Evolutionary conservation across 2,888 invertebrate genomes (phyloP).

Genomic region (Cryptus armator): DNA sequence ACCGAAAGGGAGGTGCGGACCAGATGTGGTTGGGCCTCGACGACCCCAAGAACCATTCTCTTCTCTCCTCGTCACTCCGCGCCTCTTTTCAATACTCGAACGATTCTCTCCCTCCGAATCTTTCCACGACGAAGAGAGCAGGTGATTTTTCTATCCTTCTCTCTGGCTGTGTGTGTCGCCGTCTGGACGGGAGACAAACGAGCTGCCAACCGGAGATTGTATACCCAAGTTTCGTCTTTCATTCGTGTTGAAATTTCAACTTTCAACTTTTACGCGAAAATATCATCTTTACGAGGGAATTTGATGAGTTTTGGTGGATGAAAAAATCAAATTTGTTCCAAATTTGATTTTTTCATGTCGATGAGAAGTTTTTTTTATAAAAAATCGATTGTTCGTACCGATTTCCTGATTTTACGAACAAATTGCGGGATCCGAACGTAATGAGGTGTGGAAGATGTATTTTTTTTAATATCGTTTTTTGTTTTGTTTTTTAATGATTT

Average conservation of each 20-base stretch:
- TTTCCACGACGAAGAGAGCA: constrained; percentile 53
- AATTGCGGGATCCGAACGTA: too few relatives aligned
- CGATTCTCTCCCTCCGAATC: constrained; percentile 50
- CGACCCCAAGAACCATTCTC: constrained; percentile 65
- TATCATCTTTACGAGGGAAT: neutral
- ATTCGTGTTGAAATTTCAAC: constrained; percentile 40
- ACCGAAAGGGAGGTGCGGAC: constrained; percentile 60
- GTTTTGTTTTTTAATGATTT: too few relatives aligned
- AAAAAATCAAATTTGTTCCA: neutral
- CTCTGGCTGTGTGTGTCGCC: neutral
- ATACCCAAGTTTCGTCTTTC: constrained; percentile 5
- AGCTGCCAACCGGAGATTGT: constrained; percentile 45
- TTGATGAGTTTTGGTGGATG: neutral
- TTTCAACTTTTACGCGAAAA: constrained; percentile 66
- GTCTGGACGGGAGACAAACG: constrained; percentile 38
- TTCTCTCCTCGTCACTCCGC: constrained; percentile 47
- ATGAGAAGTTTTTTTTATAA: too few relatives aligned
- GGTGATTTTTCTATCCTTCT: constrained; percentile 12
- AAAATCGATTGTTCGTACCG: too few relatives aligned
- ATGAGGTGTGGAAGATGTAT: too few relatives aligned
- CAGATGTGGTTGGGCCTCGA: constrained; percentile 74
- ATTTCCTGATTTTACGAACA: too few relatives aligned
- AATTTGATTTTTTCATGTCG: too few relatives aligned
- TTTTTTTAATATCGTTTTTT: too few relatives aligned
- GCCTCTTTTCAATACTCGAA: neutral